Percentiles rank a stretch among this genome's conserved stretches.
These are phyloP conservation scores for Corbicula japonica DNA, from an alignment of 2,888 invertebrate species.

Conservation along the genomic window DNA sequence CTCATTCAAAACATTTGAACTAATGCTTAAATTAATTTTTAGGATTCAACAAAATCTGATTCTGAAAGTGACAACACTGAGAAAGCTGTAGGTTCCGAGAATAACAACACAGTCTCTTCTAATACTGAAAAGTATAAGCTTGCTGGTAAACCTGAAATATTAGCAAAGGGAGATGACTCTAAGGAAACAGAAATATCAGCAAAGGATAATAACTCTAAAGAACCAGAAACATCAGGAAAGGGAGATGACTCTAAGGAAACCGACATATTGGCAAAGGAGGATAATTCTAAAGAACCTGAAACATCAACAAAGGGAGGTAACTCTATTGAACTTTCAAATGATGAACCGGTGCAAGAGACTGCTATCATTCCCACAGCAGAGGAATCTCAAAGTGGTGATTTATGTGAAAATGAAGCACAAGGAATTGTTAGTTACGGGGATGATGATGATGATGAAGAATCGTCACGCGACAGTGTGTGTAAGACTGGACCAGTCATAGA, in stretches of 20 bases:
- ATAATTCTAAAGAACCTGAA: slow-evolving; percentile 5
- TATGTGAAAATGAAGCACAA: not conserved
- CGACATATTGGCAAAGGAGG: not conserved
- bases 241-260: not conserved
- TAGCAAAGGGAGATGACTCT: slow-evolving; percentile 13
- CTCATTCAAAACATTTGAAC: too few species aligned
- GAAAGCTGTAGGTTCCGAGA: too few species aligned
- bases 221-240: not conserved
- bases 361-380: not conserved
- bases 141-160: not conserved
- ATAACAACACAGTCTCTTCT: too few species aligned
- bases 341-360: not conserved
- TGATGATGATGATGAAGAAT: not conserved
- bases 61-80: too few species aligned
- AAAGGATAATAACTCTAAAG: not conserved
- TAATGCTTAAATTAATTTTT: too few species aligned
- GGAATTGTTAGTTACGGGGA: not conserved
- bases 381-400: too few species aligned
- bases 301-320: slow-evolving; percentile 5
- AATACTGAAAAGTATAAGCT: too few species aligned
- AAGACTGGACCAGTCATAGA: not conserved
- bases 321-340: slow-evolving; percentile 4
- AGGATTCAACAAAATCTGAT: not conserved
- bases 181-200: slow-evolving; percentile 1
- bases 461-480: too few species aligned